Evolutionary conservation across 2,888 invertebrate genomes (phyloP).

Genomic region (Agrochola circellaris): DNA sequence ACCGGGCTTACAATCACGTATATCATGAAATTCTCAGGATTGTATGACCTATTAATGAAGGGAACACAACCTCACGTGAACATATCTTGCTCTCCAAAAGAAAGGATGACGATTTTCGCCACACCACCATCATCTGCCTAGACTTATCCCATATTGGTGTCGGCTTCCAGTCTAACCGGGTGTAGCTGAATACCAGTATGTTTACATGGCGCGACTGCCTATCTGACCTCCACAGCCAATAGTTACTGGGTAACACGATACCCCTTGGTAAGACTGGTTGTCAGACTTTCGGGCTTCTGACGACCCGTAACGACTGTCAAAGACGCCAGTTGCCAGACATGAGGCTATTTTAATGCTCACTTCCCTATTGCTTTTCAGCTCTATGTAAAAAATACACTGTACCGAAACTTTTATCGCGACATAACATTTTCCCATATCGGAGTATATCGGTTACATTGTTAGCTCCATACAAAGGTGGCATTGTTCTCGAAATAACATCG

Average conservation of each 20-base stretch:
- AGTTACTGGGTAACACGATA: no score
- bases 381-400: neutral
- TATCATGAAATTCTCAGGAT: slow-evolving; percentile 94
- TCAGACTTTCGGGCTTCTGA: no score
- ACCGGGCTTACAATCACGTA: slow-evolving; percentile 71
- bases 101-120: slow-evolving; percentile 87
- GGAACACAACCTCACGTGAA: slow-evolving; percentile 96
- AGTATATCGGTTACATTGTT: slow-evolving; percentile 38
- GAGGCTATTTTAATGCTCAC: no score
- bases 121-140: no score
- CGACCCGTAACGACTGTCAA: no score
- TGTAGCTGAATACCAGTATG: no score
- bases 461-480: slow-evolving; percentile 29
- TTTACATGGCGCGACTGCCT: no score
- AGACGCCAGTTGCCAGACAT: no score
- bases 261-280: no score
- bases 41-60: slow-evolving; percentile 94
- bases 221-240: no score
- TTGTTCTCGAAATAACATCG: slow-evolving; percentile 52
- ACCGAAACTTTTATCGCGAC: neutral
- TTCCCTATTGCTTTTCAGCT: neutral
- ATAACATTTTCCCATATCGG: neutral
- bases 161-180: no score
- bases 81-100: slow-evolving; percentile 92
- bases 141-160: no score